Percentiles rank a stretch among this genome's conserved stretches.
Conservation (phyloP, 2,888 invertebrate species). For the Ametastegia equiseti region DNA sequence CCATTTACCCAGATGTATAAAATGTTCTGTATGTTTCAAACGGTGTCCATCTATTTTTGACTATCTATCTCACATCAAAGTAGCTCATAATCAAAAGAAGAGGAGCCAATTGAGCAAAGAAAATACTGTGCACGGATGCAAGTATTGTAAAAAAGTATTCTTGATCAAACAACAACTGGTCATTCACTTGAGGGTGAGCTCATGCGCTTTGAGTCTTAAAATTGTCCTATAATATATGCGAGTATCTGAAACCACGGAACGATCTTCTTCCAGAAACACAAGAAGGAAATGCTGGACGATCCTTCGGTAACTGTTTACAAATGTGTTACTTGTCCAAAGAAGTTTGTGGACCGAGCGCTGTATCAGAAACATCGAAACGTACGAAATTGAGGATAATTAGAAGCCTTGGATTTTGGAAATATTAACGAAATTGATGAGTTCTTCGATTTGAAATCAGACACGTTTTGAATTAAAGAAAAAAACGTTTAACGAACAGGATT, state of each 20-base stretch:
- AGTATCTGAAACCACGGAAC: background rate
- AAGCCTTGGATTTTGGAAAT: background rate
- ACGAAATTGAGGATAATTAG: conserved; percentile 35
- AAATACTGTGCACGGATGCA: conserved; percentile 55
- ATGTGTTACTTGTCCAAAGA: conserved; percentile 63
- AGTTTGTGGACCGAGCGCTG: conserved; percentile 62
- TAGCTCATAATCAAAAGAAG: conserved; percentile 56
- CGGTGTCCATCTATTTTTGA: conserved; percentile 58
- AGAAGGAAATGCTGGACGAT: conserved; percentile 60
- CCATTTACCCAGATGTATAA: conserved; percentile 54
- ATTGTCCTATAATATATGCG: background rate
- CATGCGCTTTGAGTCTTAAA: background rate
- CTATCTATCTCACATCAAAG: conserved; percentile 57
- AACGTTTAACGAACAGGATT: no score
- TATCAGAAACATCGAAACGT: conserved; percentile 64
- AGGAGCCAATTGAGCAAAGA: conserved; percentile 55
- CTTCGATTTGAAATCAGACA: no score
- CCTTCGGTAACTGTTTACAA: conserved; percentile 57
- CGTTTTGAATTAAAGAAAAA: no score
- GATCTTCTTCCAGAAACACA: conserved; percentile 57
- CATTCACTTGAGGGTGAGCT: conserved; percentile 58
- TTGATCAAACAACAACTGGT: conserved; percentile 57
- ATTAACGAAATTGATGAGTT: background rate
- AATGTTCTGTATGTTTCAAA: conserved; percentile 54
- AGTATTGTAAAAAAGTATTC: conserved; percentile 58